Conservation (phyloP, 2,797 vertebrate species). For the Zenarchopterus dispar region DNA sequence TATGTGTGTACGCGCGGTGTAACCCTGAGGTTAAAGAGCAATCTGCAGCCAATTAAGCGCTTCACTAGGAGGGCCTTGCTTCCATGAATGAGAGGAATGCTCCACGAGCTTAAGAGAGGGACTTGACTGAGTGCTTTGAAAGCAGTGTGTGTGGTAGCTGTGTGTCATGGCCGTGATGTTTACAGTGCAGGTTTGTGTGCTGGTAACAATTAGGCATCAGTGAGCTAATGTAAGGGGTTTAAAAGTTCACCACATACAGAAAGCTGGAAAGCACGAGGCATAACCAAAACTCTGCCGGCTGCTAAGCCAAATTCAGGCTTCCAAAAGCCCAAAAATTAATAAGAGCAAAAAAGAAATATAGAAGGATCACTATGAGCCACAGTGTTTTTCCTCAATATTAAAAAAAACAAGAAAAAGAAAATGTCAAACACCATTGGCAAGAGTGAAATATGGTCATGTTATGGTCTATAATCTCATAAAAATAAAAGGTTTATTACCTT, state of each 20-base stretch:
- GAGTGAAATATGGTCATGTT: background rate
- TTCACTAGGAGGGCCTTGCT: constrained; percentile 76
- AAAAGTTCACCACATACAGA: constrained; percentile 62
- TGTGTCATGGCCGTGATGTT: constrained; percentile 52
- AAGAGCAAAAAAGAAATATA: background rate
- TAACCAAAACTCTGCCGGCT: constrained; percentile 33
- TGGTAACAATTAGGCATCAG: constrained; percentile 75
- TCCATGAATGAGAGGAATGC: constrained; percentile 77
- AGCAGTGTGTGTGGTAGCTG: constrained; percentile 37
- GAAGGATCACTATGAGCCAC: background rate
- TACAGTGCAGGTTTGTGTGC: constrained; percentile 59
- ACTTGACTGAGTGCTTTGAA: constrained; percentile 60
- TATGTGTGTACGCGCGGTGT: constrained; percentile 32
- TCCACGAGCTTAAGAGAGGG: constrained; percentile 50
- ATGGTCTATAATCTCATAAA: background rate
- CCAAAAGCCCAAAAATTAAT: background rate
- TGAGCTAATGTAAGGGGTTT: constrained; percentile 64
- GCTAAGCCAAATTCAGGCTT: constrained; percentile 27
- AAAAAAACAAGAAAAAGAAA: background rate
- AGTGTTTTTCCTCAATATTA: background rate
- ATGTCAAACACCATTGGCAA: background rate
- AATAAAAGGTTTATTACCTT: background rate
- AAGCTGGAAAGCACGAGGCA: constrained; percentile 27
- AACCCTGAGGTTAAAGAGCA: constrained; percentile 84
- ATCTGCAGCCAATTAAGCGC: constrained; percentile 85